Evolutionary conservation across 1,140 invertebrate genomes (phyloP).

Genomic region (Meteorus sp.): DNA sequence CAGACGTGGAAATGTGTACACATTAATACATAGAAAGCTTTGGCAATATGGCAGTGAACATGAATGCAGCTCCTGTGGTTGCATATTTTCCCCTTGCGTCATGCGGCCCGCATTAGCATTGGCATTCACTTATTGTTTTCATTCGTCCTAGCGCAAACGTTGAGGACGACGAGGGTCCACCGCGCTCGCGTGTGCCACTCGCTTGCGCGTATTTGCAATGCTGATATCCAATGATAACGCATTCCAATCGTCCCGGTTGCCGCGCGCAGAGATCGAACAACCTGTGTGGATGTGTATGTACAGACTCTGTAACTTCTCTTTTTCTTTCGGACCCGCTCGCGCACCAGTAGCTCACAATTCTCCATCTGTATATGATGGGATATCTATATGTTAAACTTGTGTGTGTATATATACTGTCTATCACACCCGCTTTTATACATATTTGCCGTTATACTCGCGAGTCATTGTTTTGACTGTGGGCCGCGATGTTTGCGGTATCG

Average conservation of each 20-base stretch:
- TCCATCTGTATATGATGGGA: too few relatives aligned
- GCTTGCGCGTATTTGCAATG: conserved; percentile 41
- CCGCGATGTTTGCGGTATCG: conserved; percentile 15
- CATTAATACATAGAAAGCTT: too few relatives aligned
- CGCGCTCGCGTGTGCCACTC: conserved; percentile 33
- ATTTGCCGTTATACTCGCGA: conserved; percentile 35
- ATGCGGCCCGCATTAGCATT: conserved; percentile 39
- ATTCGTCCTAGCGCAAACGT: conserved; percentile 31
- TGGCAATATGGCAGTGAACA: too few relatives aligned
- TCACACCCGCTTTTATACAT: conserved; percentile 16
- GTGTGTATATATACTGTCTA: too few relatives aligned
- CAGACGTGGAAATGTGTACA: conserved; percentile 12
- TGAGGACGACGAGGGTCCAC: conserved; percentile 23
- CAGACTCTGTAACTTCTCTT: background rate
- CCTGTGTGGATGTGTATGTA: background rate
- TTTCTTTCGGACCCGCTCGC: background rate
- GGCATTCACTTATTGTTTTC: conserved; percentile 48
- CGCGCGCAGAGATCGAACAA: conserved; percentile 1
- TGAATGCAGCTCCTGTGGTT: too few relatives aligned
- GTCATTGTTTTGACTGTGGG: conserved; percentile 36
- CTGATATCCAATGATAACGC: conserved; percentile 48
- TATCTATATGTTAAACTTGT: too few relatives aligned
- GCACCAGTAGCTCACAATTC: background rate
- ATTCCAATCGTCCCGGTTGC: conserved; percentile 40
- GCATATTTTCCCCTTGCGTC: conserved; percentile 38